Evolutionary conservation across 2,888 invertebrate species (phyloP).

Genomic region (Drosophila lacicola): DNA sequence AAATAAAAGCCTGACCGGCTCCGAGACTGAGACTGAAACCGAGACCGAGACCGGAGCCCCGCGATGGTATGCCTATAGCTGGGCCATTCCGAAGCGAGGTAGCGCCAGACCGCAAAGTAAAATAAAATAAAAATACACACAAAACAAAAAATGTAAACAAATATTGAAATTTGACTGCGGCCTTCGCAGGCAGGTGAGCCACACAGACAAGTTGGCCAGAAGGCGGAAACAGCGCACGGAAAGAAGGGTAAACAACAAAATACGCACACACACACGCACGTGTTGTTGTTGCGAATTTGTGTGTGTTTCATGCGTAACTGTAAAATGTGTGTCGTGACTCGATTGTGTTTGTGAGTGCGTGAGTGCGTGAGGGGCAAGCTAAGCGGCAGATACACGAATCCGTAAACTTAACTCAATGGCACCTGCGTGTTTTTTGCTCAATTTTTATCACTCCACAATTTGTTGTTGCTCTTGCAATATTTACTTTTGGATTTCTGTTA

Average conservation of each 20-base stretch:
- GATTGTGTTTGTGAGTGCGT: slow-evolving; percentile 18
- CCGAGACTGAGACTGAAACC: slow-evolving; percentile 17
- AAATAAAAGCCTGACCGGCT: slow-evolving; percentile 63
- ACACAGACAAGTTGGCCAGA: slow-evolving; percentile 63
- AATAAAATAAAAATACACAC: slow-evolving; percentile 21
- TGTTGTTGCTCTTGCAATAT: slow-evolving; percentile 31
- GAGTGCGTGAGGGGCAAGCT: neutral
- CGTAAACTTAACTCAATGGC: slow-evolving; percentile 57
- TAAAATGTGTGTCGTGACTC: slow-evolving; percentile 73
- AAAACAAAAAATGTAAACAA: slow-evolving; percentile 53
- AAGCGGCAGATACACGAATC: neutral
- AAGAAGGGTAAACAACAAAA: slow-evolving; percentile 37
- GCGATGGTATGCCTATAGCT: slow-evolving; percentile 6
- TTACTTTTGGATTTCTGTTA: slow-evolving; percentile 43
- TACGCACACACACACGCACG: slow-evolving; percentile 4
- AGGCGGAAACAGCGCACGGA: slow-evolving; percentile 55
- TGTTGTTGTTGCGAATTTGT: slow-evolving; percentile 46
- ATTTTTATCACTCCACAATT: slow-evolving; percentile 41
- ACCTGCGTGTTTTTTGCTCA: slow-evolving; percentile 42
- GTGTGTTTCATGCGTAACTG: slow-evolving; percentile 70
- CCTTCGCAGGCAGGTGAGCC: slow-evolving; percentile 55
- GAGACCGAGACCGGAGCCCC: neutral
- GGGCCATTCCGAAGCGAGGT: slow-evolving; percentile 14
- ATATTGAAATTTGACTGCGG: slow-evolving; percentile 60
- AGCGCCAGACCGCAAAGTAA: slow-evolving; percentile 33